These are phyloP conservation scores for Brachyptera putata DNA, from an alignment of 2,888 invertebrate genomes.

Conservation along the genomic window DNA sequence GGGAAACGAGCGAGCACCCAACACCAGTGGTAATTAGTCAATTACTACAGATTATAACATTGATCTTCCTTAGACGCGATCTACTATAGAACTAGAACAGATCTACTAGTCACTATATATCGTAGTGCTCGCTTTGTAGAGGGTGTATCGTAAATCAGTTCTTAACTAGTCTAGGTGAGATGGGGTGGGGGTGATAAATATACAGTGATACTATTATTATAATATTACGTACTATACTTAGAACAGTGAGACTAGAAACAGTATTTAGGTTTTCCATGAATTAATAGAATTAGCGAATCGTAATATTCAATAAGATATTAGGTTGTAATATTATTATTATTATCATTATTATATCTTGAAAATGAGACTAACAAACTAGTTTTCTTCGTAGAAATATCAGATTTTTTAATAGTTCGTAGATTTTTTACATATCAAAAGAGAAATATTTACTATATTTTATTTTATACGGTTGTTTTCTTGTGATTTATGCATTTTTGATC, in stretches of 20 bases:
- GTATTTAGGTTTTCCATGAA: constrained; percentile 12
- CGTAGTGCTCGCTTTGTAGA: background rate
- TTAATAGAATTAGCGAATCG: constrained; percentile 9
- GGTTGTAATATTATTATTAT: too few relatives aligned
- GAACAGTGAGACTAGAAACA: background rate
- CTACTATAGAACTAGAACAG: background rate
- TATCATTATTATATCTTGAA: too few relatives aligned
- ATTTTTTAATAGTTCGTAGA: constrained; percentile 23
- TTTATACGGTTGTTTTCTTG: constrained; percentile 29
- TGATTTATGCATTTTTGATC: constrained; percentile 33
- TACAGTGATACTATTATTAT: constrained; percentile 17
- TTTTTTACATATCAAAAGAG: constrained; percentile 29
- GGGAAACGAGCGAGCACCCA: background rate
- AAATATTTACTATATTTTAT: constrained; percentile 27
- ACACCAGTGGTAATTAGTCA: constrained; percentile 3
- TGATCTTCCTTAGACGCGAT: constrained; percentile 19
- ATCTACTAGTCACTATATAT: constrained; percentile 3
- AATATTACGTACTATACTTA: too few relatives aligned
- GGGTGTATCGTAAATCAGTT: too few relatives aligned
- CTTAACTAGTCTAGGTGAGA: constrained; percentile 10
- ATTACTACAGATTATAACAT: background rate
- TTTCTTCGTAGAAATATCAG: background rate
- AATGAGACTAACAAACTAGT: too few relatives aligned
- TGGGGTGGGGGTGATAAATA: constrained; percentile 16
- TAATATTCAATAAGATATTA: too few relatives aligned